Evolutionary conservation across 2,797 vertebrate species (phyloP).

Genomic region (Potorous gilbertii): DNA sequence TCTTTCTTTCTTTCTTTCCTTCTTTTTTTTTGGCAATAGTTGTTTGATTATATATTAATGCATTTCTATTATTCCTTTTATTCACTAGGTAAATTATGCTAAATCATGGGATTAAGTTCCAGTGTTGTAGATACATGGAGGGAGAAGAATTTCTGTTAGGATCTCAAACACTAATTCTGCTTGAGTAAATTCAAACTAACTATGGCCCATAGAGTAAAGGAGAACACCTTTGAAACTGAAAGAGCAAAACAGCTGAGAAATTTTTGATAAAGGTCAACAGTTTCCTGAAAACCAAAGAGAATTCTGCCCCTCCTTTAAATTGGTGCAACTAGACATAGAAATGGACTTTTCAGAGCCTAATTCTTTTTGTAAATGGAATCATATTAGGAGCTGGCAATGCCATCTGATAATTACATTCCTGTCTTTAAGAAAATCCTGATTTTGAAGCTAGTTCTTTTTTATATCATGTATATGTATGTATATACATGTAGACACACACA

Average conservation of each 20-base stretch:
- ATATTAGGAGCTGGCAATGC: neutral
- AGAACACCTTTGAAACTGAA: neutral
- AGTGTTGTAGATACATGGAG: too few relatives aligned
- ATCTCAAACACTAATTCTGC: neutral
- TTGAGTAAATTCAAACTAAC: neutral
- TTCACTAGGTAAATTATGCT: neutral
- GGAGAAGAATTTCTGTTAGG: neutral
- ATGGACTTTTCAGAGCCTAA: neutral
- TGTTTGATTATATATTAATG: neutral
- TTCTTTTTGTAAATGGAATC: neutral
- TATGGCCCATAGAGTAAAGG: neutral
- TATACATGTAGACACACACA: too few relatives aligned
- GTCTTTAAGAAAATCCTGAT: neutral
- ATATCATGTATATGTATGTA: neutral
- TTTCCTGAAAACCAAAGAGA: neutral
- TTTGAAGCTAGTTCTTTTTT: neutral
- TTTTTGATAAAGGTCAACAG: neutral
- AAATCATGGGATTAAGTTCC: neutral
- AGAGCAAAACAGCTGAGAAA: neutral
- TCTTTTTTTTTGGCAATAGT: neutral
- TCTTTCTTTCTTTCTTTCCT: too few relatives aligned
- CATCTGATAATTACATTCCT: neutral
- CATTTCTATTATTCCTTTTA: neutral
- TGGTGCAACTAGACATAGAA: neutral
- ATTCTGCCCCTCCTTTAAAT: neutral